These are phyloP conservation scores for Pempheris klunzingeri DNA, from an alignment of 2,797 vertebrate genomes.

Conservation along the genomic window DNA sequence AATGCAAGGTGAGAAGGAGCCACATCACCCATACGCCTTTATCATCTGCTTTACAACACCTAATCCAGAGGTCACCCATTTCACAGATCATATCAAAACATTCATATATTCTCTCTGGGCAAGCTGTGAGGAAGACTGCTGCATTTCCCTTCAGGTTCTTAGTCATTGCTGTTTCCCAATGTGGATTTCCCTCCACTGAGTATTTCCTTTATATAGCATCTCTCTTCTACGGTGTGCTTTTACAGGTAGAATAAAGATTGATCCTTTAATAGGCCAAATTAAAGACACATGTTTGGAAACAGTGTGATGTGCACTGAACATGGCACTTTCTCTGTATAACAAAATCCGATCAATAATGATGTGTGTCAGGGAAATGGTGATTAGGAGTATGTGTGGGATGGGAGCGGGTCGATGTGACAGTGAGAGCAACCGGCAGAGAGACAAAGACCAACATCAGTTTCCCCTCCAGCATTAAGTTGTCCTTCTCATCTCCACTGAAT, in stretches of 20 bases:
- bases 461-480: slow-evolving; percentile 54
- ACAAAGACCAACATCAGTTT: slow-evolving; percentile 52
- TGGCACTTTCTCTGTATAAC: slow-evolving; percentile 11
- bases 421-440: slow-evolving; percentile 4
- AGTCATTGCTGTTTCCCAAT: not conserved
- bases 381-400: slow-evolving; percentile 24
- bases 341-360: slow-evolving; percentile 44
- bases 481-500: slow-evolving; percentile 56
- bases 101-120: slow-evolving; percentile 3
- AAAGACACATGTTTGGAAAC: slow-evolving; percentile 30
- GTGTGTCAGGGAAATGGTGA: slow-evolving; percentile 16
- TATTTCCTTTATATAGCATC: slow-evolving; percentile 3
- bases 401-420: not conserved
- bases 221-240: not conserved
- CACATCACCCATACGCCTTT: slow-evolving; percentile 4
- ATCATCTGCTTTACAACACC: slow-evolving; percentile 16
- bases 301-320: slow-evolving; percentile 9
- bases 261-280: slow-evolving; percentile 11
- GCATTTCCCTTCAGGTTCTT: slow-evolving; percentile 13
- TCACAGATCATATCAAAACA: slow-evolving; percentile 30
- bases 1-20: slow-evolving; percentile 23
- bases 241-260: slow-evolving; percentile 20
- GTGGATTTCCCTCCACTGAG: slow-evolving; percentile 5
- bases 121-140: slow-evolving; percentile 16
- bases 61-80: slow-evolving; percentile 4